These are phyloP conservation scores for Spodoptera exigua DNA, from an alignment of 2,888 invertebrate species.

Conservation along the genomic window DNA sequence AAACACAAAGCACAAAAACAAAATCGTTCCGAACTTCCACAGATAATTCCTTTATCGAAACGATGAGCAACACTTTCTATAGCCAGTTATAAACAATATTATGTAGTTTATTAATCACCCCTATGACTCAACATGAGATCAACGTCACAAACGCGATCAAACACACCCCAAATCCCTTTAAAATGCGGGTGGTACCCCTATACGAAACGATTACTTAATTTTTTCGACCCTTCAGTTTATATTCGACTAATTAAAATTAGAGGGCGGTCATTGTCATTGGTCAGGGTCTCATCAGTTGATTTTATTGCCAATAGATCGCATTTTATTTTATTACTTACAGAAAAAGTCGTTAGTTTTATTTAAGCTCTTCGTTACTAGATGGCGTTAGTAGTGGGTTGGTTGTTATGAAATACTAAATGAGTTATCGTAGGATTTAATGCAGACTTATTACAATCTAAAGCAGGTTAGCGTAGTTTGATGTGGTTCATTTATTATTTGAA, in stretches of 20 bases:
- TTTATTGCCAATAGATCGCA: not conserved
- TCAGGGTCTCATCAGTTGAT: conserved; percentile 6
- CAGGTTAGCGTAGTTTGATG: conserved; percentile 42
- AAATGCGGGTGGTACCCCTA: conserved; percentile 52
- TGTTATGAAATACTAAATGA: conserved; percentile 4
- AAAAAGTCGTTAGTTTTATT: not conserved
- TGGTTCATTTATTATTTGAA: conserved; percentile 33
- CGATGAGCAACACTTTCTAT: too few species aligned
- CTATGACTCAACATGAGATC: conserved; percentile 48
- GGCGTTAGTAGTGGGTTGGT: conserved; percentile 19
- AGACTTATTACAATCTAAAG: conserved; percentile 15
- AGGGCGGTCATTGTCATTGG: conserved; percentile 26
- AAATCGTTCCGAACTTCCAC: too few species aligned
- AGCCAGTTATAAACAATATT: conserved; percentile 30
- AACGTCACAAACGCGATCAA: conserved; percentile 33
- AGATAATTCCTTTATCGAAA: too few species aligned
- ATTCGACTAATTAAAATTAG: conserved; percentile 35
- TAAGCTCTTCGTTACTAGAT: conserved; percentile 24
- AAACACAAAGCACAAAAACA: too few species aligned
- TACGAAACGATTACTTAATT: conserved; percentile 37
- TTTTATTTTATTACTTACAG: not conserved
- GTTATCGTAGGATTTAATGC: conserved; percentile 10
- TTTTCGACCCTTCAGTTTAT: conserved; percentile 36
- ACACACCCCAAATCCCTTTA: conserved; percentile 34
- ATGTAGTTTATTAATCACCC: conserved; percentile 38